Evolutionary conservation across 2,797 vertebrate species (phyloP).

Genomic region (Myotis pilosus): DNA sequence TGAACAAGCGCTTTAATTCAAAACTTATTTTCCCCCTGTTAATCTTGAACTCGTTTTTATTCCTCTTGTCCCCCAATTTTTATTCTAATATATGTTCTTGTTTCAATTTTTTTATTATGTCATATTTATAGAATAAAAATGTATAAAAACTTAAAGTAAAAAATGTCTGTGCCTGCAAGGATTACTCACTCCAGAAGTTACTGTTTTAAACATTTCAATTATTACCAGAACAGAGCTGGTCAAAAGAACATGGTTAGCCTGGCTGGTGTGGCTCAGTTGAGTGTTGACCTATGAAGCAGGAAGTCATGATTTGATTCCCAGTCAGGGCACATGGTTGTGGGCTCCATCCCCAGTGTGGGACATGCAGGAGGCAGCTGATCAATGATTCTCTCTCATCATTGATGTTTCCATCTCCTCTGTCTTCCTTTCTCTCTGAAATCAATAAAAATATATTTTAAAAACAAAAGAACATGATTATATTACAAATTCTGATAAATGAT

Average conservation of each 20-base stretch:
- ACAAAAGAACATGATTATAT: not conserved
- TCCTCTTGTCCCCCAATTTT: not conserved
- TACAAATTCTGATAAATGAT: not conserved
- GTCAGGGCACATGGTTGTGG: too few relatives aligned
- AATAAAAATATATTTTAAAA: too few relatives aligned
- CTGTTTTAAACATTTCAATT: not conserved
- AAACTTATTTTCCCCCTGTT: not conserved
- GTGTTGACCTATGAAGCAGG: too few relatives aligned
- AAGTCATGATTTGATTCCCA: too few relatives aligned
- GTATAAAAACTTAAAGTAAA: not conserved
- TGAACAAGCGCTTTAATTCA: not conserved
- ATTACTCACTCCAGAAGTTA: not conserved
- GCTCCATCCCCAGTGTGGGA: too few relatives aligned
- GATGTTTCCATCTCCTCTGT: too few relatives aligned
- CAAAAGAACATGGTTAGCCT: not conserved
- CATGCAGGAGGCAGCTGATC: too few relatives aligned
- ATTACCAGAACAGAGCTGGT: not conserved
- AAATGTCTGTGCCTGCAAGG: not conserved
- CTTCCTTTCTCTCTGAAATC: too few relatives aligned
- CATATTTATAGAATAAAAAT: not conserved
- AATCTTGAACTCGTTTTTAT: not conserved
- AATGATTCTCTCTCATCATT: too few relatives aligned
- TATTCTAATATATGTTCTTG: not conserved
- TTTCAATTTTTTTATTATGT: slow-evolving; percentile 38
- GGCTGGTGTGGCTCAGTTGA: too few relatives aligned